These are phyloP conservation scores for Anabas testudineus DNA, from an alignment of 2,797 vertebrate genomes.

Conservation along the genomic window DNA sequence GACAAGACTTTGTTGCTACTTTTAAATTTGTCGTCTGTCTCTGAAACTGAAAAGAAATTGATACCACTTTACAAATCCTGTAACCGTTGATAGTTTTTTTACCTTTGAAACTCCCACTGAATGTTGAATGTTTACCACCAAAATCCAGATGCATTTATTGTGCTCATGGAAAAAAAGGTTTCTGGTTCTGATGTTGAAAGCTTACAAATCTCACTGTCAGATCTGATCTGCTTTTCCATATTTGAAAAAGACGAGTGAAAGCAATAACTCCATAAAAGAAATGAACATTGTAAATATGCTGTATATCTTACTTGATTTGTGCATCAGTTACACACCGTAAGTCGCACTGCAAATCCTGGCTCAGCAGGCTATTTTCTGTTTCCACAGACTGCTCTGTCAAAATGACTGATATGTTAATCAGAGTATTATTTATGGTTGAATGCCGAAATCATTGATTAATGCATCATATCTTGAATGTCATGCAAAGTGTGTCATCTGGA, in stretches of 20 bases:
- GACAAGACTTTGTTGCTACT: no score
- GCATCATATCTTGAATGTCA: slow-evolving; percentile 44
- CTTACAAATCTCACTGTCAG: slow-evolving; percentile 20
- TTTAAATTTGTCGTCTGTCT: no score
- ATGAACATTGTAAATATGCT: slow-evolving; percentile 24
- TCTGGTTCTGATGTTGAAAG: slow-evolving; percentile 20
- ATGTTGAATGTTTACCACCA: background rate
- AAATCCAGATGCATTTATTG: slow-evolving; percentile 2
- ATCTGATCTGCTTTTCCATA: slow-evolving; percentile 7
- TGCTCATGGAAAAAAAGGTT: slow-evolving; percentile 3
- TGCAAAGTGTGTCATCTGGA: slow-evolving; percentile 49
- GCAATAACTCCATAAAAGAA: slow-evolving; percentile 29
- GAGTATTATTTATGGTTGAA: slow-evolving; percentile 63
- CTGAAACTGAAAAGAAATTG: background rate
- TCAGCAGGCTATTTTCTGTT: slow-evolving; percentile 61
- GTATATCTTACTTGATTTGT: slow-evolving; percentile 52
- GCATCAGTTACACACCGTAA: slow-evolving; percentile 52
- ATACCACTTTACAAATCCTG: background rate
- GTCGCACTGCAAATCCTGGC: slow-evolving; percentile 25
- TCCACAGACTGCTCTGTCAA: slow-evolving; percentile 52
- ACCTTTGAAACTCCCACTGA: background rate
- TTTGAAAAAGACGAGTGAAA: background rate
- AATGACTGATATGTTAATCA: slow-evolving; percentile 70
- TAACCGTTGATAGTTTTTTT: background rate
- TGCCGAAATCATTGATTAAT: slow-evolving; percentile 56